Base-by-base conservation (phyloP, 1,140 invertebrate species). In the Lycorma delicatula region DNA sequence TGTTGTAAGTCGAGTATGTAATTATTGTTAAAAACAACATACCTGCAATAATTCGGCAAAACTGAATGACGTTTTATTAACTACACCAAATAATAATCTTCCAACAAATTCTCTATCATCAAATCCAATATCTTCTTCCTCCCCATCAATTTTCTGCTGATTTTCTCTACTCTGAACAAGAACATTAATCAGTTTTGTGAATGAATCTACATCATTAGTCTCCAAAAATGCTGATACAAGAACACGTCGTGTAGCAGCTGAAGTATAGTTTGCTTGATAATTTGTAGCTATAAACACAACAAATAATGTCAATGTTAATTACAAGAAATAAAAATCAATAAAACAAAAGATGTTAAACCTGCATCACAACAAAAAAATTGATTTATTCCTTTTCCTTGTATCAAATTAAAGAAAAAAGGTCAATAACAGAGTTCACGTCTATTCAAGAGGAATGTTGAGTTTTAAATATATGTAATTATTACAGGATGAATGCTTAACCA, bases 191-290 rank as follows among this genome's bases (percentile, higher is more conserved):
- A 81, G 71, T 2, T 66, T 67, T 2, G 78, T 70, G 56, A 80
- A 78, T 9, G 74, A 72, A 22, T 80, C 69, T n/a, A 79, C 71
- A 68, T 87, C 80, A 47, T 75, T 72, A 1, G 76, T 81, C 58
- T 72, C 71, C 9, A 67, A 72, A 20, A 83, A 73, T 0, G 83
- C 75, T 53, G 70, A 68, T 2, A 80, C 72, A 3, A 87, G 68
- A 1, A 78, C 74, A 50, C 75, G 68, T 12, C 71, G 66, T 16
- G 85, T 67, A 1, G 79, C 53, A 13, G 69, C 58, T 11, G 77
- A 74, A 34, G 76, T 64, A 36, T 84, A 83, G 66, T 77, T 77
- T n/a, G 60, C 59, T 36, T 54, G 49, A 23, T 53, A 55, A 5
- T 31, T 26, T 12, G 36, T 16, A 29, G 63, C 65, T 67, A 18